Evolutionary conservation across 2,113 vertebrate genomes (phyloP).

Genomic region (Stictonetta naevosa): DNA sequence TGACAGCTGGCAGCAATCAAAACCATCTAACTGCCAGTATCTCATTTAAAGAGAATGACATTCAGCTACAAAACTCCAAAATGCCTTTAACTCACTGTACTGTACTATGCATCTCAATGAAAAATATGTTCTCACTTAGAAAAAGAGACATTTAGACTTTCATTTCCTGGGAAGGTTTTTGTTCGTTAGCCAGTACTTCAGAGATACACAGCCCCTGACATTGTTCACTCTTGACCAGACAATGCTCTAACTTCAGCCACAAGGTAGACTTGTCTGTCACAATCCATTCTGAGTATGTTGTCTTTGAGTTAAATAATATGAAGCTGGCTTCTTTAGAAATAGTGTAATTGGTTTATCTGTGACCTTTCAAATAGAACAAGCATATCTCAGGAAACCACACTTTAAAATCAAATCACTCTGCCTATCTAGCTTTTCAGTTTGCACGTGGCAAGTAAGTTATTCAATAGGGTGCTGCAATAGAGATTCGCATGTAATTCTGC

Average conservation of each 20-base stretch:
- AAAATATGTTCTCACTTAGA: not conserved
- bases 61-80: slow-evolving; percentile 40
- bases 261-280: not conserved
- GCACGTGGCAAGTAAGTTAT: not conserved
- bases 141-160: not conserved
- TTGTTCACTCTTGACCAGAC: not conserved
- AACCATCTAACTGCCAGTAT: slow-evolving; percentile 26
- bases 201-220: not conserved
- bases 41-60: slow-evolving; percentile 49
- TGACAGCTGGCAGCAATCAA: slow-evolving; percentile 65
- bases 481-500: not conserved
- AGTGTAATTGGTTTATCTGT: not conserved
- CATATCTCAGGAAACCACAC: not conserved
- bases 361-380: not conserved
- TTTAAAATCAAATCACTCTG: not conserved
- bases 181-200: not conserved
- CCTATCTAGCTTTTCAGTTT: not conserved
- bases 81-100: slow-evolving; percentile 22
- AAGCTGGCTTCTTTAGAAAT: not conserved
- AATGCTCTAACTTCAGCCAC: not conserved
- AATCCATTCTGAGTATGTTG: not conserved
- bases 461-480: not conserved
- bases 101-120: not conserved
- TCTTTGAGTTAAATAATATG: not conserved
- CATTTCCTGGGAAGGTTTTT: not conserved